These are phyloP conservation scores for Mystacornis crossleyi DNA, from an alignment of 2,113 vertebrate genomes.

Conservation along the genomic window DNA sequence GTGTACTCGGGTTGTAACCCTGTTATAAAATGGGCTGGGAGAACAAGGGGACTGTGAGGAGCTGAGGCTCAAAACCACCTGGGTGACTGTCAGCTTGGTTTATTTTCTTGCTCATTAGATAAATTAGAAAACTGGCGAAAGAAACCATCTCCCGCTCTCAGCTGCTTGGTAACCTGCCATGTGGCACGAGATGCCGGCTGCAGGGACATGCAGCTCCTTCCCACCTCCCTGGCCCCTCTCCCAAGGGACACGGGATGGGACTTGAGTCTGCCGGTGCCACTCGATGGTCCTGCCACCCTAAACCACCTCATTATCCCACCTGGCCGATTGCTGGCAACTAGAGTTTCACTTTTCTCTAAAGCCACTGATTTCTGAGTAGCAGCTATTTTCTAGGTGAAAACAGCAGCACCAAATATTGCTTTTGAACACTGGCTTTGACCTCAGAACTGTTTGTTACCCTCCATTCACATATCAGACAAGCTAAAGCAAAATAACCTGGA, in stretches of 20 bases:
- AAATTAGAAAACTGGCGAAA: conserved; percentile 60
- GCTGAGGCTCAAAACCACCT: conserved; percentile 36
- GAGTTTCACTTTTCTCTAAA: background rate
- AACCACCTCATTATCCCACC: background rate
- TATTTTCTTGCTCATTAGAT: conserved; percentile 60
- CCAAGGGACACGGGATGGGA: background rate
- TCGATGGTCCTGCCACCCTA: background rate
- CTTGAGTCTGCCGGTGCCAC: background rate
- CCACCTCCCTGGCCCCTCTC: background rate
- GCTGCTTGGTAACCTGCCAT: conserved; percentile 3
- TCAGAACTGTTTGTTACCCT: background rate
- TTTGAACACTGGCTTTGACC: background rate
- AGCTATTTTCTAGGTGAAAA: background rate
- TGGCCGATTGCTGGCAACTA: accelerated
- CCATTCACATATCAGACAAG: background rate
- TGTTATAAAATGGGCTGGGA: conserved; percentile 36
- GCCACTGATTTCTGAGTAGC: background rate
- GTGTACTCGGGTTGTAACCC: conserved; percentile 40
- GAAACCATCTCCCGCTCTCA: background rate
- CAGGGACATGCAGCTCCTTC: background rate
- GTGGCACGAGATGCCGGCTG: background rate
- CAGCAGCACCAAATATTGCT: background rate
- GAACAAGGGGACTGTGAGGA: conserved; percentile 16
- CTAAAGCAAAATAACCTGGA: background rate
- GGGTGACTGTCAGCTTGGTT: conserved; percentile 63